Conservation (phyloP, 35 echinoderm and acorn worm genomes). For the Heliocidaris tuberculata region DNA sequence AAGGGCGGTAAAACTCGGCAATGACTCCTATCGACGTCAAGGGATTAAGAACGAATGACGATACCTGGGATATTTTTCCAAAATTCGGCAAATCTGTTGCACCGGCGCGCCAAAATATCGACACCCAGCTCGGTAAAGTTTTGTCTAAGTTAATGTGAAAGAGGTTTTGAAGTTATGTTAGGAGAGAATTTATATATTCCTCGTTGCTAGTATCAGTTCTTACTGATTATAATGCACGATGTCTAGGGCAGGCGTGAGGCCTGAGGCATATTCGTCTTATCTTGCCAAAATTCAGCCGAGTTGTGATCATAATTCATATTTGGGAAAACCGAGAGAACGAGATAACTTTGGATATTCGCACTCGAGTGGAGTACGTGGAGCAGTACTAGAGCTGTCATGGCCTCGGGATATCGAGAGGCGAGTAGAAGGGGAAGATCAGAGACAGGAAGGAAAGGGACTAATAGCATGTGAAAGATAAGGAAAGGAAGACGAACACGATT, state of each 20-base stretch:
- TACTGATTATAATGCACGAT: not conserved
- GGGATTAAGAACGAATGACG: too few species aligned
- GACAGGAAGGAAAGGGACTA: not conserved
- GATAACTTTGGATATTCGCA: conserved; percentile 28
- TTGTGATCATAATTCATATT: conserved; percentile 41
- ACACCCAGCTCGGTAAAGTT: too few species aligned
- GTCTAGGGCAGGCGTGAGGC: not conserved
- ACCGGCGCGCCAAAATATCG: too few species aligned
- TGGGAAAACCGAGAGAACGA: not conserved
- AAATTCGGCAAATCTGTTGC: too few species aligned
- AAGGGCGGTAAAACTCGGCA: too few species aligned
- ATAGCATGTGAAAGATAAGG: not conserved
- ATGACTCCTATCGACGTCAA: too few species aligned
- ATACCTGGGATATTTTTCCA: too few species aligned
- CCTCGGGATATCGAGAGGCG: conserved; percentile 15
- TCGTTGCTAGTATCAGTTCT: not conserved
- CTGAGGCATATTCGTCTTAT: not conserved
- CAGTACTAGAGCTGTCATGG: not conserved
- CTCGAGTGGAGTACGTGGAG: not conserved
- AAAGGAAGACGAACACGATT: not conserved
- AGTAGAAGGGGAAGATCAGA: not conserved
- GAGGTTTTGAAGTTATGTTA: not conserved
- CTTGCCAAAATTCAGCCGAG: conserved; percentile 13
- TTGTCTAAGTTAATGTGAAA: too few species aligned
- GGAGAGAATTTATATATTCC: not conserved